A percentile compares a stretch with the other conserved stretches of the same genome.
Evolutionary conservation across 2,888 invertebrate genomes (phyloP).

Genomic region (Tetranychus truncatus): DNA sequence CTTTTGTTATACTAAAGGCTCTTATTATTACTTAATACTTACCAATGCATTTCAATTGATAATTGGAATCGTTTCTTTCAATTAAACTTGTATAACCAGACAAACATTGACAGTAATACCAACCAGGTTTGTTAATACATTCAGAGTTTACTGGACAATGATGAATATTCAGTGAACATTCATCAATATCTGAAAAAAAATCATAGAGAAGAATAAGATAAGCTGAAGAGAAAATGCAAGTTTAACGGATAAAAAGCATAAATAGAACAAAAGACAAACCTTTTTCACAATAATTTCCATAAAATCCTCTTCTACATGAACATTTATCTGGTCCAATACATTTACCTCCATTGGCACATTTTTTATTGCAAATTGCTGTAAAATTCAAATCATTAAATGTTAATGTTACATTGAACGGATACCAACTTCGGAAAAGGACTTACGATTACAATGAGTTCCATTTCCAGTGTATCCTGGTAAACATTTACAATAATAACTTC

Average conservation of each 20-base stretch:
- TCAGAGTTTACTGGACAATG: slow-evolving; percentile 38
- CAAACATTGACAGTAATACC: slow-evolving; percentile 6
- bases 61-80: neutral
- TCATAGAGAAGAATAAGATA: neutral
- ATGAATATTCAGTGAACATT: slow-evolving; percentile 51
- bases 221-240: neutral
- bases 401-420: neutral
- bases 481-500: slow-evolving; percentile 53
- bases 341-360: slow-evolving; percentile 63
- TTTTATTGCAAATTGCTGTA: slow-evolving; percentile 55
- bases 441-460: slow-evolving; percentile 59
- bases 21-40: neutral
- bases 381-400: neutral
- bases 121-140: slow-evolving; percentile 7
- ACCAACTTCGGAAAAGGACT: slow-evolving; percentile 32
- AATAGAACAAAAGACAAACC: slow-evolving; percentile 27
- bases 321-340: slow-evolving; percentile 59
- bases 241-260: neutral
- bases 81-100: neutral
- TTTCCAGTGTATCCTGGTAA: slow-evolving; percentile 53
- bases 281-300: slow-evolving; percentile 60
- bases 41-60: slow-evolving; percentile 7
- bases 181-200: slow-evolving; percentile 48
- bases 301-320: slow-evolving; percentile 59
- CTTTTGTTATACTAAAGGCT: too few species aligned